phyloP scores from a whole-genome alignment of 1,140 invertebrate species.

The Mercenaria mercenaria region DNA sequence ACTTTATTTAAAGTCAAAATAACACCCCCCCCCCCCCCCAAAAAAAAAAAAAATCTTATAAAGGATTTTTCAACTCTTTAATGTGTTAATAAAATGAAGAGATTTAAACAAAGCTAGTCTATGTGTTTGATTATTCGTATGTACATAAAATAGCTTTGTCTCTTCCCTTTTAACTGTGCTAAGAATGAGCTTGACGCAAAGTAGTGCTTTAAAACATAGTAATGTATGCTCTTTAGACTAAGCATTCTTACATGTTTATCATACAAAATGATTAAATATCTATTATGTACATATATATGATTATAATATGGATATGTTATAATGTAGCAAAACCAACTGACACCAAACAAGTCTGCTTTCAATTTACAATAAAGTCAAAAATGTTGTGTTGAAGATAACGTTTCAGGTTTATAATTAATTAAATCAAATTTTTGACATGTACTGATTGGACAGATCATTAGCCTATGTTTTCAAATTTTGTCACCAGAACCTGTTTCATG shows the following conservation, averaged over 20 bases:
- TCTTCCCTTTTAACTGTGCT: neutral
- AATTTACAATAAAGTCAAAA: too few species aligned
- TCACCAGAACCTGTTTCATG: neutral
- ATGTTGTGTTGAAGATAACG: too few species aligned
- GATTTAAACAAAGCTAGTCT: too few species aligned
- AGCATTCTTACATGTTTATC: constrained; percentile 13
- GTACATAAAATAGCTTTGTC: too few species aligned
- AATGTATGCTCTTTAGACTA: constrained; percentile 10
- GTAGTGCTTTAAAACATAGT: constrained; percentile 8
- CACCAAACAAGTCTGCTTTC: neutral
- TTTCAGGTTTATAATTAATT: too few species aligned
- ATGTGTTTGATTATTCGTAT: too few species aligned
- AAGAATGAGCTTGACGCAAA: constrained; percentile 40
- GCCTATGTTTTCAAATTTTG: too few species aligned
- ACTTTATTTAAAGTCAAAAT: too few species aligned
- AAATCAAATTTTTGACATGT: too few species aligned
- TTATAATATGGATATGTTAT: neutral
- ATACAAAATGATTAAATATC: neutral
- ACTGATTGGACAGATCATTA: too few species aligned
- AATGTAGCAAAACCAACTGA: neutral
- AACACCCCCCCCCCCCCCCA: too few species aligned
- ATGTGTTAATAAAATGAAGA: neutral
- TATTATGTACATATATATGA: constrained; percentile 24
- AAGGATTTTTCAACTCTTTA: neutral
- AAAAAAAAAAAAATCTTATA: too few species aligned